Conservation (phyloP, 1,140 invertebrate species). For the Drosophila novamexicana region DNA sequence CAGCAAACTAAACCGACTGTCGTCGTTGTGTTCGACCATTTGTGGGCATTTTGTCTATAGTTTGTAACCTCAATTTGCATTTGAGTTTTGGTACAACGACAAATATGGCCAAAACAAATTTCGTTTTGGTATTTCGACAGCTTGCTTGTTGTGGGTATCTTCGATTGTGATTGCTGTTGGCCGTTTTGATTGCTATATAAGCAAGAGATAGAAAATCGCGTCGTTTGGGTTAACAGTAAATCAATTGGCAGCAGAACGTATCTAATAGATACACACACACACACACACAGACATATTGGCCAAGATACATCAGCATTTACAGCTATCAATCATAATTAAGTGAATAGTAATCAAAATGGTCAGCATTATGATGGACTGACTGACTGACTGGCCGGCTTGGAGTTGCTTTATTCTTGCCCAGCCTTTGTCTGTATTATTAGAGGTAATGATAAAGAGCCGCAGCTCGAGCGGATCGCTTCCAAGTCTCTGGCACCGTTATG, state of each 20-base stretch:
- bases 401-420: background rate
- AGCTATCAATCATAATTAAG: constrained; percentile 83
- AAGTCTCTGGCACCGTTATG: constrained; percentile 70
- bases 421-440: constrained; percentile 68
- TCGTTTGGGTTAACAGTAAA: constrained; percentile 63
- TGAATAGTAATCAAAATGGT: constrained; percentile 82
- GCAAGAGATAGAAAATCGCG: constrained; percentile 27
- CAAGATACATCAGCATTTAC: constrained; percentile 66
- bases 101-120: constrained; percentile 55
- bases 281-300: constrained; percentile 12
- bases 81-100: constrained; percentile 24
- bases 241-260: constrained; percentile 59
- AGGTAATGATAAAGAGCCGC: constrained; percentile 74
- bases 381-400: background rate
- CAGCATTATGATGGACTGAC: constrained; percentile 63
- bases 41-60: constrained; percentile 48
- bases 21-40: constrained; percentile 19
- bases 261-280: constrained; percentile 1
- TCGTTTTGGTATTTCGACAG: constrained; percentile 22
- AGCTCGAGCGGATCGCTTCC: constrained; percentile 62
- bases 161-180: constrained; percentile 40
- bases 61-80: constrained; percentile 67
- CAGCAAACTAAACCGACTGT: constrained; percentile 15
- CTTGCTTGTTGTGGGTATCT: background rate
- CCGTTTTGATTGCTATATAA: constrained; percentile 52